phyloP scores from a whole-genome alignment of 2,888 invertebrate genomes.

The Phania funesta region DNA sequence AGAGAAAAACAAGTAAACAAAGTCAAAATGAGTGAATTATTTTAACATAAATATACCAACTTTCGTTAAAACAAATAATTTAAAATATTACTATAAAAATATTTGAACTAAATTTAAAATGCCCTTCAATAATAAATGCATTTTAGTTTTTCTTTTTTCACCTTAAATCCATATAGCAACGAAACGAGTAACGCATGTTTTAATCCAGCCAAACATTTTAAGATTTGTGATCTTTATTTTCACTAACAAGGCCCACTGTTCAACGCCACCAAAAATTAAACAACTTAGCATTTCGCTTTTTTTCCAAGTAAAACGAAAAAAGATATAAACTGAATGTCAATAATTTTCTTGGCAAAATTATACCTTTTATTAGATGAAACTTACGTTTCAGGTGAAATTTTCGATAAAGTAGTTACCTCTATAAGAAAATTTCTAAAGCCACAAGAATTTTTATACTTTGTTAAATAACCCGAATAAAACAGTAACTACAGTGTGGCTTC shows the following conservation, averaged over 20 bases:
- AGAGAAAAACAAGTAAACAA: too few relatives aligned
- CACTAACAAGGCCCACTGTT: constrained; percentile 47
- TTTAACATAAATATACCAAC: too few relatives aligned
- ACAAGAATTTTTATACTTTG: background rate
- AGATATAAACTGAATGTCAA: constrained; percentile 55
- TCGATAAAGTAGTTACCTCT: background rate
- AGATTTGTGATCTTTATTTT: constrained; percentile 9
- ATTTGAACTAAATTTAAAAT: too few relatives aligned
- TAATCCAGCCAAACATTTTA: background rate
- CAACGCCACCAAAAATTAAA: constrained; percentile 61
- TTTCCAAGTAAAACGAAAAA: constrained; percentile 40
- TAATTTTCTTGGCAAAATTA: constrained; percentile 37
- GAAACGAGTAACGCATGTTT: too few relatives aligned
- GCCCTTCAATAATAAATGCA: too few relatives aligned
- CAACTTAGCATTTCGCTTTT: constrained; percentile 61
- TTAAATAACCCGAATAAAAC: constrained; percentile 1
- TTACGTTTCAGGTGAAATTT: background rate
- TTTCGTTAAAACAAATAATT: too few relatives aligned
- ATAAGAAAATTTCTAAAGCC: background rate
- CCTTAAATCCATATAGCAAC: too few relatives aligned
- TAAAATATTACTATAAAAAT: too few relatives aligned
- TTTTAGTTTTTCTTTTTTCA: too few relatives aligned
- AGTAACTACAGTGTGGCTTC: constrained; percentile 46
- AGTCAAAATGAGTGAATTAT: too few relatives aligned
- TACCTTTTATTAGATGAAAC: constrained; percentile 18